Percentiles rank a stretch among this genome's conserved stretches.
phyloP scores from a whole-genome alignment of 2,888 invertebrate genomes.

The Acrobeloides nanus region DNA sequence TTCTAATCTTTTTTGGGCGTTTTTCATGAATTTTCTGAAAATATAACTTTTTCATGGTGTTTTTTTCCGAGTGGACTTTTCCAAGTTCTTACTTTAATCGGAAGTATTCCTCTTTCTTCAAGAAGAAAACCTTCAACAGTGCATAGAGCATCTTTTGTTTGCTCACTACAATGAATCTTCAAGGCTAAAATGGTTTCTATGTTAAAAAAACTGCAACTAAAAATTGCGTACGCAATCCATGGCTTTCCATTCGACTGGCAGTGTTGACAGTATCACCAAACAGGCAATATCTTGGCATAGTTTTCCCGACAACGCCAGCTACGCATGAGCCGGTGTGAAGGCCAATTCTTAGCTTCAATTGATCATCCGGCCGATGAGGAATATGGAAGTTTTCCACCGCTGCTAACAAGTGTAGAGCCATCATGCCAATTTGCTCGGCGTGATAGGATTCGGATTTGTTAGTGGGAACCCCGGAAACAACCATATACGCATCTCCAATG shows the following conservation, averaged over 20 bases:
- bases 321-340: slow-evolving; percentile 55
- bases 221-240: slow-evolving; percentile 38
- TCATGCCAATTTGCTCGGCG: slow-evolving; percentile 52
- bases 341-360: slow-evolving; percentile 50
- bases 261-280: slow-evolving; percentile 51
- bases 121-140: slow-evolving; percentile 36
- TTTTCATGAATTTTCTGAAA: no score
- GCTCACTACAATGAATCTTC: slow-evolving; percentile 47
- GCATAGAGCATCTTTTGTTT: slow-evolving; percentile 31
- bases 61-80: no score
- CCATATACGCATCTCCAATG: slow-evolving; percentile 43
- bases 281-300: slow-evolving; percentile 31
- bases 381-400: slow-evolving; percentile 48
- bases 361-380: slow-evolving; percentile 44
- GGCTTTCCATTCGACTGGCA: slow-evolving; percentile 48
- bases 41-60: no score
- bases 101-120: slow-evolving; percentile 43
- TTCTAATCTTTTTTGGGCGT: no score
- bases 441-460: slow-evolving; percentile 42
- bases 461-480: slow-evolving; percentile 54
- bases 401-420: slow-evolving; percentile 51
- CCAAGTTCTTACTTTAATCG: slow-evolving; percentile 41
- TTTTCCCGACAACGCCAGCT: slow-evolving; percentile 56
- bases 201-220: background rate
- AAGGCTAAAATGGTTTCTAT: slow-evolving; percentile 29